Evolutionary conservation across 2,113 vertebrate genomes (phyloP).

Genomic region (Alligator mississippiensis): DNA sequence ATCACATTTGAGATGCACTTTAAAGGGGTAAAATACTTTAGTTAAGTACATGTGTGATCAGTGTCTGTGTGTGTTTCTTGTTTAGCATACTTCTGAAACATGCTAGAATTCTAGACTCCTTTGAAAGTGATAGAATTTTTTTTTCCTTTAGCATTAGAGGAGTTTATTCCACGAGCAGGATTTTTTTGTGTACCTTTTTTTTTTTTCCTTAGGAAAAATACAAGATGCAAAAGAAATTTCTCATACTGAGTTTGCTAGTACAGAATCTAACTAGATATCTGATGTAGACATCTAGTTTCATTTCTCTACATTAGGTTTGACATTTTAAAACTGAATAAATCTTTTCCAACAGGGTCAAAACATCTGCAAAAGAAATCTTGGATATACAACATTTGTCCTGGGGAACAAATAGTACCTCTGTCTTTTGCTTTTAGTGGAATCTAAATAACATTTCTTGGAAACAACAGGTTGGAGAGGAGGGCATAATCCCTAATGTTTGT

Average conservation of each 20-base stretch:
- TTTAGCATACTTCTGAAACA: neutral
- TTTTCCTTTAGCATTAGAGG: neutral
- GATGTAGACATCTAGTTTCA: neutral
- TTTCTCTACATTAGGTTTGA: neutral
- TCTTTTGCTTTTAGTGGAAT: neutral
- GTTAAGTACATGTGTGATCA: neutral
- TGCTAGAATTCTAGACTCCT: neutral
- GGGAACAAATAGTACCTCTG: neutral
- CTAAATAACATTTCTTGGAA: neutral
- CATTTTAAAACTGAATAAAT: too few relatives aligned
- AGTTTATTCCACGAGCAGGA: neutral
- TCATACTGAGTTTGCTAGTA: neutral
- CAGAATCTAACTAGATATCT: neutral
- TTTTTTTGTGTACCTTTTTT: neutral
- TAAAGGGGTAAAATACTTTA: neutral
- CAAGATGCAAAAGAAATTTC: neutral
- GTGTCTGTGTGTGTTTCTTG: neutral
- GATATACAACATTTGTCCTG: neutral
- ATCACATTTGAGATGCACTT: rapidly evolving
- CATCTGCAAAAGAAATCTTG: too few relatives aligned
- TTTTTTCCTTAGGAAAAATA: neutral
- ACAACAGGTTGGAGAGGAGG: neutral
- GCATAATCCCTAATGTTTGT: neutral
- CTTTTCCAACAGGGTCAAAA: too few relatives aligned
- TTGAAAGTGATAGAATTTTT: neutral